These are phyloP conservation scores for Drosophila peninsularis DNA, from an alignment of 2,888 invertebrate genomes.

Conservation along the genomic window DNA sequence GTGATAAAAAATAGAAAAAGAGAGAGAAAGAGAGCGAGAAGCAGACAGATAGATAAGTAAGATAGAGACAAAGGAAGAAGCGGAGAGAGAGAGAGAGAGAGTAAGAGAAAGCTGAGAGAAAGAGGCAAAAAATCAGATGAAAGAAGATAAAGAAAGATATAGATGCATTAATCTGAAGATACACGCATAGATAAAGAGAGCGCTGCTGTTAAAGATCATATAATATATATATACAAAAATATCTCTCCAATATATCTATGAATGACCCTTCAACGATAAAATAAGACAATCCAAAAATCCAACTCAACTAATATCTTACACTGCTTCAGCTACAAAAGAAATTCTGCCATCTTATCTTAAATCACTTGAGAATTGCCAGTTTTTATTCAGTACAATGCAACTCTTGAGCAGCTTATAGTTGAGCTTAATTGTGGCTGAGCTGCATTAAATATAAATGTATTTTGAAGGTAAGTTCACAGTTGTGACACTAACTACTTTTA, in stretches of 20 bases:
- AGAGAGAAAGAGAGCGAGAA: not conserved
- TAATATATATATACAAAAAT: no score
- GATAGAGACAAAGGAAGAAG: no score
- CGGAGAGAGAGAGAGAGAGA: not conserved
- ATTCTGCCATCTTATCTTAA: not conserved
- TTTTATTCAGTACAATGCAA: not conserved
- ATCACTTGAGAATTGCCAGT: not conserved
- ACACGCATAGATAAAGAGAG: no score
- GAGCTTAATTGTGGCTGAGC: not conserved
- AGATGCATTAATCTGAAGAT: no score
- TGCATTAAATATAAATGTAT: constrained; percentile 1
- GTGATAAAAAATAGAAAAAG: not conserved
- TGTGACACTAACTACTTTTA: constrained; percentile 10
- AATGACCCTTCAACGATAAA: no score
- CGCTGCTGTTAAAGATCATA: no score
- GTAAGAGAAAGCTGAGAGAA: not conserved
- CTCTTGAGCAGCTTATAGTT: not conserved
- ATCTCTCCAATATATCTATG: no score
- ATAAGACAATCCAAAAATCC: no score
- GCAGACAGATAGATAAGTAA: not conserved
- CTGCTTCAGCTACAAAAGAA: no score
- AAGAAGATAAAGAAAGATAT: not conserved
- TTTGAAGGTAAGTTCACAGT: not conserved
- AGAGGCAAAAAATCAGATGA: not conserved
- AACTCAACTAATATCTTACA: not conserved